Conservation (phyloP, 2,113 vertebrate genomes). For the Nesogale talazaci region DNA sequence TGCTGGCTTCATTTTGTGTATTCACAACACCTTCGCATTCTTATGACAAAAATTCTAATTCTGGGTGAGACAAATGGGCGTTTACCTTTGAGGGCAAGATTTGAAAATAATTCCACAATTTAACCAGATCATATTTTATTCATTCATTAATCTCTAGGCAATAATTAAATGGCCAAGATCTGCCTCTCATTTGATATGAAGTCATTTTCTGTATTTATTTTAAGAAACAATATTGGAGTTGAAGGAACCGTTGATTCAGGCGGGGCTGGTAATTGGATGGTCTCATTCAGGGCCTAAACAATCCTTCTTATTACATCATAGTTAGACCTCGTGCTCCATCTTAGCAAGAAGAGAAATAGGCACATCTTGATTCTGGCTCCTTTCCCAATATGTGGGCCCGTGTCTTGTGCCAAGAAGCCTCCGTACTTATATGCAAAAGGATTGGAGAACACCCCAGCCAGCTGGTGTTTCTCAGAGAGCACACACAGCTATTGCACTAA, state of each 20-base stretch:
- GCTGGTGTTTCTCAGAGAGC: accelerated
- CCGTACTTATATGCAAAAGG: accelerated
- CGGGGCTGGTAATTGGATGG: neutral
- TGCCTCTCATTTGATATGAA: neutral
- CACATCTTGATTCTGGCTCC: neutral
- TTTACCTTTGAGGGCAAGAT: neutral
- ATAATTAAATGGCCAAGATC: neutral
- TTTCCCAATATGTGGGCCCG: neutral
- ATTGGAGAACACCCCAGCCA: accelerated
- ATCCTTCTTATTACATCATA: neutral
- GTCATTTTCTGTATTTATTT: neutral
- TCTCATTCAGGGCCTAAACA: neutral
- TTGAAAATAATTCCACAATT: neutral
- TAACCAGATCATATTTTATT: neutral
- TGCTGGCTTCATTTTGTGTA: accelerated
- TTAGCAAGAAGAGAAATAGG: neutral
- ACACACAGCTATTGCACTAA: accelerated
- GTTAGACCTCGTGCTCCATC: accelerated
- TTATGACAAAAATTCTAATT: neutral
- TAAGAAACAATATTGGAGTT: neutral
- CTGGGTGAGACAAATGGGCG: neutral
- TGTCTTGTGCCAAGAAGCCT: neutral
- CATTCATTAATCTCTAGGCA: neutral
- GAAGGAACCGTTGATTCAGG: neutral
- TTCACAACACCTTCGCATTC: accelerated